Evolutionary conservation across 2,888 invertebrate genomes (phyloP).

Genomic region (Tribolium freemani): DNA sequence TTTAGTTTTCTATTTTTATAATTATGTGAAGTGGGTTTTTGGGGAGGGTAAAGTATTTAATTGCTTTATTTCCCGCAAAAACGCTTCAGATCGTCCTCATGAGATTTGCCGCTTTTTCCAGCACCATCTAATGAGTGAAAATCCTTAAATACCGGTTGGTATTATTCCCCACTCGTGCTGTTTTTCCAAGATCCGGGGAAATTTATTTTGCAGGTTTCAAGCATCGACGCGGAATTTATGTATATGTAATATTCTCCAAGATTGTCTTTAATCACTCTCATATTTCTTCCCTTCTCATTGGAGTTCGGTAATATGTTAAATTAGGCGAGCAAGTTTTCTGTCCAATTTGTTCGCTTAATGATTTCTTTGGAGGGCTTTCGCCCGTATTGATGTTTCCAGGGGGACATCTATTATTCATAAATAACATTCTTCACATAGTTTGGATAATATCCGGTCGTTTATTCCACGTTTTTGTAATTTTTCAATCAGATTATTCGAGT

Average conservation of each 20-base stretch:
- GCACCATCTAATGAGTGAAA: conserved; percentile 30
- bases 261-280: conserved; percentile 8
- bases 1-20: too few species aligned
- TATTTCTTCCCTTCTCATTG: background rate
- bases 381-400: conserved; percentile 3
- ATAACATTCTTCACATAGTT: conserved; percentile 11
- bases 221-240: background rate
- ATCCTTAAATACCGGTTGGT: conserved; percentile 26
- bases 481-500: background rate
- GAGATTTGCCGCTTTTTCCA: conserved; percentile 27
- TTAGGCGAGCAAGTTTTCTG: conserved; percentile 10
- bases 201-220: background rate
- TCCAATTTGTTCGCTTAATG: conserved; percentile 10
- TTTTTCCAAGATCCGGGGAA: background rate
- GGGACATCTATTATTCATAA: conserved; percentile 16
- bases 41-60: conserved; percentile 11
- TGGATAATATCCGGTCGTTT: conserved; percentile 1
- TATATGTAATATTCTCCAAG: conserved; percentile 1
- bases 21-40: too few species aligned
- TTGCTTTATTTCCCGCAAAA: conserved; percentile 21
- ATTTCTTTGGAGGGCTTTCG: conserved; percentile 13
- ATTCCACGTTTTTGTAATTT: conserved; percentile 4
- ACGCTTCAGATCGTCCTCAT: conserved; percentile 15
- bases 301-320: conserved; percentile 5
- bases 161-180: conserved; percentile 3